phyloP scores from a whole-genome alignment of 2,113 vertebrate species.

The Psilopsiagon aymara region DNA sequence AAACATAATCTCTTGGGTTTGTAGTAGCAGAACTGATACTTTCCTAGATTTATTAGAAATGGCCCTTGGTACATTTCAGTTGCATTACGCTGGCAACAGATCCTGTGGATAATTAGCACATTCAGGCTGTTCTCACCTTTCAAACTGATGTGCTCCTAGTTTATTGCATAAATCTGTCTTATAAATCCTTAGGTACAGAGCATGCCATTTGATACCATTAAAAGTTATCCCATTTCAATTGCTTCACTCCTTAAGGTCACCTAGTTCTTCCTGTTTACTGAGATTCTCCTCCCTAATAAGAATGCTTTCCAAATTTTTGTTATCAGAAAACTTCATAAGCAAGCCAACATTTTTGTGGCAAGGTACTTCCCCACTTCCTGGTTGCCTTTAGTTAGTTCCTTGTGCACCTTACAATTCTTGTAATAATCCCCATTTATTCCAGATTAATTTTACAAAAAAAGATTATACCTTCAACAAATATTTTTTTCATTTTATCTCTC shows the following conservation, averaged over 20 bases:
- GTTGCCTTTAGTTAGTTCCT: background rate
- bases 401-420: slow-evolving; percentile 14
- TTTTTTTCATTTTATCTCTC: background rate
- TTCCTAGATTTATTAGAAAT: background rate
- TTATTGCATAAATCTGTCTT: slow-evolving; percentile 27
- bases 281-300: slow-evolving; percentile 41
- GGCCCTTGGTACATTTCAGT: background rate
- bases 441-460: slow-evolving; percentile 5
- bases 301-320: slow-evolving; percentile 46
- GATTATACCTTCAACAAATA: background rate
- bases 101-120: background rate
- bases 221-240: background rate
- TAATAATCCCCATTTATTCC: background rate
- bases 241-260: slow-evolving; percentile 55
- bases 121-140: slow-evolving; percentile 14
- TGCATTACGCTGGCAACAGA: background rate
- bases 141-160: background rate
- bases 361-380: slow-evolving; percentile 46
- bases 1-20: background rate
- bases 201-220: slow-evolving; percentile 3
- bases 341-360: slow-evolving; percentile 63
- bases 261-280: slow-evolving; percentile 55
- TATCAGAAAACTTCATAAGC: slow-evolving; percentile 47
- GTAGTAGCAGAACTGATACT: background rate
- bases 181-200: slow-evolving; percentile 14